phyloP scores from a whole-genome alignment of 2,888 invertebrate species.

The Diarsia brunnea region DNA sequence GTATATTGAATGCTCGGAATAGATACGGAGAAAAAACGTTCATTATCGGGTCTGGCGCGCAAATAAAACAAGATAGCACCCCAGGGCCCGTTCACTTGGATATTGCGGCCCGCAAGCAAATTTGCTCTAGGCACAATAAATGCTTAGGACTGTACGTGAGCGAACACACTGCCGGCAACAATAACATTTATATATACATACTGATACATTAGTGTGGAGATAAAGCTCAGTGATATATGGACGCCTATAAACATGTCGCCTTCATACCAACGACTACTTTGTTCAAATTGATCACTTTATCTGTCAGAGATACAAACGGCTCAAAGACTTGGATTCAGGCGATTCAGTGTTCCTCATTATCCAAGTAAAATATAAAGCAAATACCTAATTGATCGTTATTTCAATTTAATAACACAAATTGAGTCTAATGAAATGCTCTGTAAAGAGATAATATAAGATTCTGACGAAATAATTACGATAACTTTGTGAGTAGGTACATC shows the following conservation, averaged over 20 bases:
- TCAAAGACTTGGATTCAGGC: slow-evolving; percentile 32
- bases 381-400: slow-evolving; percentile 64
- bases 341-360: slow-evolving; percentile 51
- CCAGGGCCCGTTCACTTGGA: slow-evolving; percentile 84
- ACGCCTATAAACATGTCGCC: slow-evolving; percentile 53
- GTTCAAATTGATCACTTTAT: slow-evolving; percentile 60
- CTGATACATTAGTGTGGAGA: slow-evolving; percentile 71
- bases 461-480: slow-evolving; percentile 58
- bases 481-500: slow-evolving; percentile 43
- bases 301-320: slow-evolving; percentile 32
- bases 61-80: slow-evolving; percentile 88
- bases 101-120: slow-evolving; percentile 90
- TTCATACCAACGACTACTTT: slow-evolving; percentile 60
- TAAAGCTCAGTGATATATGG: slow-evolving; percentile 62
- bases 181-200: slow-evolving; percentile 78
- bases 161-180: slow-evolving; percentile 75
- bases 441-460: slow-evolving; percentile 53
- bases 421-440: slow-evolving; percentile 59
- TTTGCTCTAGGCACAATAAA: slow-evolving; percentile 89
- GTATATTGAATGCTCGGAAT: slow-evolving; percentile 83
- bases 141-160: slow-evolving; percentile 84
- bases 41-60: slow-evolving; percentile 85
- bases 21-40: slow-evolving; percentile 85
- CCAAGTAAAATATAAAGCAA: slow-evolving; percentile 48
- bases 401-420: slow-evolving; percentile 60